phyloP scores from a whole-genome alignment of 2,888 invertebrate species.

The Gari tellinella region DNA sequence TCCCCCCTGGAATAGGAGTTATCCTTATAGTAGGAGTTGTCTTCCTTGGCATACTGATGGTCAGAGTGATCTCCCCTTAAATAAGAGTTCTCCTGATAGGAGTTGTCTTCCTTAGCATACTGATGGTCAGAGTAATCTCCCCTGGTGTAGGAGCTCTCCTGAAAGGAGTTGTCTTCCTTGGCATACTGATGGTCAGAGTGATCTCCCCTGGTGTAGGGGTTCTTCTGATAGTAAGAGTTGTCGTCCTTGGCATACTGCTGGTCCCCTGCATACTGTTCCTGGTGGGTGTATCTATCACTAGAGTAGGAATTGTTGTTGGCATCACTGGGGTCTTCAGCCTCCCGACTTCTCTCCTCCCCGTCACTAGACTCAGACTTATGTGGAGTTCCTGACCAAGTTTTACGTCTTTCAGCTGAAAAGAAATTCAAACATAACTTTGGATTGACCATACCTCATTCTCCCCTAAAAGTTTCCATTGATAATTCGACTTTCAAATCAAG shows the following conservation, averaged over 20 bases:
- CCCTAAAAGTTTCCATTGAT: too few relatives aligned
- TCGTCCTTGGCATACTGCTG: conserved; percentile 1
- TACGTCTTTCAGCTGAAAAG: conserved; percentile 74
- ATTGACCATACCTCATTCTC: too few relatives aligned
- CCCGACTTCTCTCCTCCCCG: conserved; percentile 14
- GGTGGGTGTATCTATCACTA: neutral
- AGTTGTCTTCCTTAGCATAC: too few relatives aligned
- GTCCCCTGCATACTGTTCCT: neutral
- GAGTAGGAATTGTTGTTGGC: conserved; percentile 46
- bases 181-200: too few relatives aligned
- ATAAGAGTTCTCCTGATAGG: neutral
- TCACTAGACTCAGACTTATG: conserved; percentile 19
- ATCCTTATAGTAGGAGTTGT: neutral
- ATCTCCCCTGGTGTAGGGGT: too few relatives aligned
- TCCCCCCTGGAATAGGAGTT: conserved; percentile 33
- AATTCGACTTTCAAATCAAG: too few relatives aligned
- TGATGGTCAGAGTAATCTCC: neutral
- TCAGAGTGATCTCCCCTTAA: neutral
- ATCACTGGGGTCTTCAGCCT: conserved; percentile 27
- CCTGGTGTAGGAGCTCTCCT: neutral
- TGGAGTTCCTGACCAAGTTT: conserved; percentile 79
- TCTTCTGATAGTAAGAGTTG: neutral
- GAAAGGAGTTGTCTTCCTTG: neutral
- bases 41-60: conserved; percentile 6
- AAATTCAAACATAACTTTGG: neutral